Percentiles rank a stretch among this genome's conserved stretches.
These are phyloP conservation scores for Drosophila azteca DNA, from an alignment of 1,140 invertebrate species.

Conservation along the genomic window DNA sequence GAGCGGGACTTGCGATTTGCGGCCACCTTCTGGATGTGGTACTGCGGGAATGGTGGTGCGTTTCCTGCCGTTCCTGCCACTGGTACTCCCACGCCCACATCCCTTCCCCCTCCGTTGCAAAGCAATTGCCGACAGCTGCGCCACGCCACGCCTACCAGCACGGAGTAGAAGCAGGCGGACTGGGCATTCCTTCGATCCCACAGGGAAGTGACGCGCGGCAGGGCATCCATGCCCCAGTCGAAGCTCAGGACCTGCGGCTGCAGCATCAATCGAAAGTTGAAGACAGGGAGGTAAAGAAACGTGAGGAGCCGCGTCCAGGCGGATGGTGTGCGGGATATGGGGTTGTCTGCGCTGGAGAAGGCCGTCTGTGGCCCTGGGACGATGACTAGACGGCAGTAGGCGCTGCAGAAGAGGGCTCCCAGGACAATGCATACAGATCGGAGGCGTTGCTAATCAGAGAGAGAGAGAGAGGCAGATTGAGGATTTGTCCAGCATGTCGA, in stretches of 20 bases:
- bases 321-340: constrained; percentile 91
- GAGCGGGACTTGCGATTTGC: constrained; percentile 70
- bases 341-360: constrained; percentile 95
- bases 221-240: constrained; percentile 98
- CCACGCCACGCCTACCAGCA: constrained; percentile 85
- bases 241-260: constrained; percentile 94
- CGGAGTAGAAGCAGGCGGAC: constrained; percentile 89
- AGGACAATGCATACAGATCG: constrained; percentile 87
- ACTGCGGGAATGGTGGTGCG: constrained; percentile 43
- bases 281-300: constrained; percentile 93
- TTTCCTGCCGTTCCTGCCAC: neutral
- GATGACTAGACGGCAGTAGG: constrained; percentile 87
- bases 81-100: neutral
- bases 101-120: constrained; percentile 13
- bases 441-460: constrained; percentile 85
- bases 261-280: constrained; percentile 92
- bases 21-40: constrained; percentile 71
- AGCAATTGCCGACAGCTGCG: constrained; percentile 58
- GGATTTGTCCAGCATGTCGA: neutral
- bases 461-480: neutral
- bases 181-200: constrained; percentile 90
- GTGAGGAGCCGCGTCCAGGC: constrained; percentile 90
- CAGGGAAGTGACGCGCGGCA: constrained; percentile 90
- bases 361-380: constrained; percentile 88
- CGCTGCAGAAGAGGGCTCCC: constrained; percentile 85